These are phyloP conservation scores for Epicauta chinensis DNA, from an alignment of 1,140 invertebrate genomes.

Conservation along the genomic window DNA sequence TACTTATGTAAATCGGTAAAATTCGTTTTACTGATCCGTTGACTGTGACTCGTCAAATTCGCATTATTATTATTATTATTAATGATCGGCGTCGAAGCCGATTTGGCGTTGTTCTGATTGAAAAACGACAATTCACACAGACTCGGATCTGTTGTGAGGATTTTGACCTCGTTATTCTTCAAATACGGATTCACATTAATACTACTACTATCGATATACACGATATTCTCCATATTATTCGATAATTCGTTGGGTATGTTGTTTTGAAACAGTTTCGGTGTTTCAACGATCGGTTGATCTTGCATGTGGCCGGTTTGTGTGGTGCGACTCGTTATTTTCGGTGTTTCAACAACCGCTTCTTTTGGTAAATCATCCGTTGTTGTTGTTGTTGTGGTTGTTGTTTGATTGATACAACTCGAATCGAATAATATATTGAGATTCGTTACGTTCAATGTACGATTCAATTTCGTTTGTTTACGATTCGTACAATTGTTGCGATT, in stretches of 20 bases:
- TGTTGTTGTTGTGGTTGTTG: not conserved
- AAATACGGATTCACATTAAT: constrained; percentile 21
- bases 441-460: constrained; percentile 14
- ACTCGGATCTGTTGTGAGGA: constrained; percentile 8
- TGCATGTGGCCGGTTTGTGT: constrained; percentile 15
- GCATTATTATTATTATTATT: not conserved
- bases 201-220: not conserved
- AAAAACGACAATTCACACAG: constrained; percentile 21
- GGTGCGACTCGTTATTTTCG: constrained; percentile 1
- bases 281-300: constrained; percentile 9
- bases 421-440: constrained; percentile 20
- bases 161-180: constrained; percentile 9
- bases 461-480: not conserved
- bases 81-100: constrained; percentile 20
- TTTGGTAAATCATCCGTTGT: not conserved
- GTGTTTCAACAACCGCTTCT: too few relatives aligned
- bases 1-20: constrained; percentile 1
- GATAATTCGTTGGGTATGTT: too few relatives aligned
- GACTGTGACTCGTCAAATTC: too few relatives aligned
- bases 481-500: constrained; percentile 3
- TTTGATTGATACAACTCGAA: constrained; percentile 10
- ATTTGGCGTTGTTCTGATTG: constrained; percentile 15
- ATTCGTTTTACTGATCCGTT: not conserved
- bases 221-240: too few relatives aligned
- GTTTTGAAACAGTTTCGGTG: constrained; percentile 10